phyloP scores from a whole-genome alignment of 2,797 vertebrate species.

The Clamator glandarius region DNA sequence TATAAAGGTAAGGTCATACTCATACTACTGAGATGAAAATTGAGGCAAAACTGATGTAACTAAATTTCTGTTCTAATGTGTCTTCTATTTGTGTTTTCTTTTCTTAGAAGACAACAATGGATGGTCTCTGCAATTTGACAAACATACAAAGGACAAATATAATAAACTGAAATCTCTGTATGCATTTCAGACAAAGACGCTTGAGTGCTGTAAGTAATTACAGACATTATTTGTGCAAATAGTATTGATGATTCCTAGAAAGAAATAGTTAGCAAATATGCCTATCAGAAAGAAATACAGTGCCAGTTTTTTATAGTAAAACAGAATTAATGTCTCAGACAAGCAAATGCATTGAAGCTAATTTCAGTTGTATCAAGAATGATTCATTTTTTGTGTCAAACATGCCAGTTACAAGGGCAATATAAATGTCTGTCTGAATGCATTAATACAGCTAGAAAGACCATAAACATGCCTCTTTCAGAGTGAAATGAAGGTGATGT shows the following conservation, averaged over 20 bases:
- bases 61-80: neutral
- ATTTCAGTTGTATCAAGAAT: neutral
- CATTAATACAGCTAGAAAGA: neutral
- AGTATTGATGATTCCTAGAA: neutral
- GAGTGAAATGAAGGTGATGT: neutral
- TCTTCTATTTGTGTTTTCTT: neutral
- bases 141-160: slow-evolving; percentile 76
- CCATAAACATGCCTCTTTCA: neutral
- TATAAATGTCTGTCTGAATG: neutral
- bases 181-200: slow-evolving; percentile 77
- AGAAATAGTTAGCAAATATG: neutral
- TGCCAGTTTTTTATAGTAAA: neutral
- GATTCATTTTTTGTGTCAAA: slow-evolving; percentile 12
- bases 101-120: slow-evolving; percentile 92
- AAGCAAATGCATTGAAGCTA: neutral
- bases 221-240: neutral
- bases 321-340: neutral
- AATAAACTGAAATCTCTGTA: slow-evolving; percentile 76
- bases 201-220: slow-evolving; percentile 88
- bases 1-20: neutral
- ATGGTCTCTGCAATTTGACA: slow-evolving; percentile 93
- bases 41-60: neutral
- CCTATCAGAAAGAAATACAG: neutral
- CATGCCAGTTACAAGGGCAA: neutral
- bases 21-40: neutral